phyloP scores from a whole-genome alignment of 2,888 invertebrate genomes.

The Agriopis aurantiaria region DNA sequence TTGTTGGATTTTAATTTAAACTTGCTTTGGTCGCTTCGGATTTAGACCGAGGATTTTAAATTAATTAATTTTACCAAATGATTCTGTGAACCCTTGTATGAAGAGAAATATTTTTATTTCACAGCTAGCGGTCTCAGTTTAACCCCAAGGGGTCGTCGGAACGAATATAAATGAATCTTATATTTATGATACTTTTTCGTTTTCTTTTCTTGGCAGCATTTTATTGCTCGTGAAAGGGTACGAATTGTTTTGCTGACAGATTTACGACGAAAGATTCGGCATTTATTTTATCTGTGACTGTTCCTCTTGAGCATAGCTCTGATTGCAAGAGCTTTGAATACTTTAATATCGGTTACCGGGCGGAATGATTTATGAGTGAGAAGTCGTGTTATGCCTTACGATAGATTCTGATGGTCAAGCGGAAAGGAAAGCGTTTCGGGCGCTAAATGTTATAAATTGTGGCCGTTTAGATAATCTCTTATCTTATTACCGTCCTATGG shows the following conservation, averaged over 20 bases:
- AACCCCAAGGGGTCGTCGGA: constrained; percentile 75
- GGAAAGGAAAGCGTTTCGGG: constrained; percentile 13
- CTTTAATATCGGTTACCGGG: constrained; percentile 53
- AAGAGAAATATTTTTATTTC: constrained; percentile 42
- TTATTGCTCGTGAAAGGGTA: constrained; percentile 86
- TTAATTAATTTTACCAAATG: constrained; percentile 34
- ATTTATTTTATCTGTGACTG: constrained; percentile 81
- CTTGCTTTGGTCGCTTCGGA: constrained; percentile 60
- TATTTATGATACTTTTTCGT: constrained; percentile 85
- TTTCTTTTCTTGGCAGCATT: constrained; percentile 81
- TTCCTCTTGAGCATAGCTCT: constrained; percentile 64
- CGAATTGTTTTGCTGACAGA: constrained; percentile 86
- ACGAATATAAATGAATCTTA: constrained; percentile 86
- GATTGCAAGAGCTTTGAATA: constrained; percentile 60
- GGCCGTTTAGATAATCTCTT: constrained; percentile 40
- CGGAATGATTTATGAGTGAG: constrained; percentile 54
- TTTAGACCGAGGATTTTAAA: constrained; percentile 51
- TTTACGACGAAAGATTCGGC: constrained; percentile 84
- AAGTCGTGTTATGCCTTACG: constrained; percentile 39
- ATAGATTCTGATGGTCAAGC: constrained; percentile 13
- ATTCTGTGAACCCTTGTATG: constrained; percentile 18
- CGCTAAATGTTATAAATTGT: constrained; percentile 32
- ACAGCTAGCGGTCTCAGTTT: constrained; percentile 66
- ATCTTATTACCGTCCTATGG: constrained; percentile 36
- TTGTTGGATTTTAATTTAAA: constrained; percentile 79